Evolutionary conservation across 2,113 vertebrate species (phyloP).

Genomic region (Ailuropoda melanoleuca): DNA sequence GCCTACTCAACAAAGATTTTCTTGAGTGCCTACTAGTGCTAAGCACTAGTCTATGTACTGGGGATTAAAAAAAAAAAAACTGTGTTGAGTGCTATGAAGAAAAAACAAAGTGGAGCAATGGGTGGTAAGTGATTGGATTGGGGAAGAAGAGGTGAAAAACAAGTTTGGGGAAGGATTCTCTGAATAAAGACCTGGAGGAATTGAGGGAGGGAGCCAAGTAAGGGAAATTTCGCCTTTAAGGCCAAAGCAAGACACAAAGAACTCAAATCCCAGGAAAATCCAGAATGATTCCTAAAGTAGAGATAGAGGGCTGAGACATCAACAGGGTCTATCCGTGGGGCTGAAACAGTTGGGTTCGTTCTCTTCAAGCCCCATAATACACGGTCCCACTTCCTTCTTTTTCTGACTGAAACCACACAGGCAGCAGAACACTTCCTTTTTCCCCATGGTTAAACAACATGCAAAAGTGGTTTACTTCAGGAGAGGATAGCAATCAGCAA

Average conservation of each 20-base stretch:
- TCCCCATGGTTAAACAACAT: not conserved
- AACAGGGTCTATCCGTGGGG: not conserved
- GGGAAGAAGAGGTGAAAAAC: not conserved
- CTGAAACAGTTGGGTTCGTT: not conserved
- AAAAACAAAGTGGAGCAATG: not conserved
- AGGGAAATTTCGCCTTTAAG: not conserved
- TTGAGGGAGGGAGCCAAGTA: not conserved
- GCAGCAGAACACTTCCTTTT: slow-evolving; percentile 54
- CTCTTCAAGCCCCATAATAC: not conserved
- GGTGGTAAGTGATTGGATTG: not conserved
- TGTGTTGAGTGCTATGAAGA: not conserved
- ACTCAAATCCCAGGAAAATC: slow-evolving; percentile 22
- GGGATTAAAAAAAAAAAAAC: not conserved
- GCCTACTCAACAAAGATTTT: not conserved
- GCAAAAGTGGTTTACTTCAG: slow-evolving; percentile 32
- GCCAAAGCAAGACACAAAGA: slow-evolving; percentile 16
- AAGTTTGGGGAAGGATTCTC: not conserved
- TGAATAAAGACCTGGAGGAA: not conserved
- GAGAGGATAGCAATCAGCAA: not conserved
- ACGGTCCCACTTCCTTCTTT: slow-evolving; percentile 62
- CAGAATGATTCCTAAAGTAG: not conserved
- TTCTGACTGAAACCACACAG: slow-evolving; percentile 34
- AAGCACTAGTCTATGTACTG: not conserved
- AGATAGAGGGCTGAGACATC: not conserved
- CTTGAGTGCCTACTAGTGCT: not conserved